Evolutionary conservation across 1,140 invertebrate genomes (phyloP), one percentile per base, ranked within the genome.

Genomic region (Nymphalis io): DNA sequence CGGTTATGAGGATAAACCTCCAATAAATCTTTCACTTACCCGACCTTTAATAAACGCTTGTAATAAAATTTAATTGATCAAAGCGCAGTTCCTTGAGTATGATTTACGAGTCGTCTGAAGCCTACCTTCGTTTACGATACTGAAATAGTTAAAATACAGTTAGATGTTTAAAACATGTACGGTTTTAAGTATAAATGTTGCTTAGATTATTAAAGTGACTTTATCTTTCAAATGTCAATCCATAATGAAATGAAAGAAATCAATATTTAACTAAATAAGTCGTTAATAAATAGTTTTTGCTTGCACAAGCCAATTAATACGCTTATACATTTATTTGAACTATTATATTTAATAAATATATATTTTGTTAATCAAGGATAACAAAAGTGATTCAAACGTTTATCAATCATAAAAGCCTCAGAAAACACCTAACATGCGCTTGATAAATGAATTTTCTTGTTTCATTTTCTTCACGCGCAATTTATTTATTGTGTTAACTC

Each of bases 61-160:
- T 87, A 89, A 89, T 89, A 89, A 89, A 89, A 89, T 89, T 85
- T 91, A 89, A 89, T 89, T 89, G 86, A 89, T 90, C 69, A 83
- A 85, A 87, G 83, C 81, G 72, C 77, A 82, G 79, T 82, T 81
- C 73, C 78, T 74, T 61, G 65, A 73, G 57, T 79, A 75, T 75
- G 75, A 85, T 83, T 80, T 79, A 83, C 74, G 69, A 72, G 69
- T 58, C 48, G 62, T 70, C 74, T 76, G 65, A 73, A 70, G 69
- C 63, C 57, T 76, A 73, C 68, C 68, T 71, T 64, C 39, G 33
- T 20, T 61, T 58, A 67, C 60, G 63, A 63, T 23, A 53, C 48
- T 53, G 11, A 21, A 53, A 21, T 21, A 53, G 48, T 53, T 13
- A 11, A 53, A 53, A 10, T 53, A 23, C 5, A 53, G 1, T 21